A percentile compares a stretch with the other conserved stretches of the same genome.
These are phyloP conservation scores for Echinops telfairi DNA, from an alignment of 2,113 vertebrate genomes.

Conservation along the genomic window DNA sequence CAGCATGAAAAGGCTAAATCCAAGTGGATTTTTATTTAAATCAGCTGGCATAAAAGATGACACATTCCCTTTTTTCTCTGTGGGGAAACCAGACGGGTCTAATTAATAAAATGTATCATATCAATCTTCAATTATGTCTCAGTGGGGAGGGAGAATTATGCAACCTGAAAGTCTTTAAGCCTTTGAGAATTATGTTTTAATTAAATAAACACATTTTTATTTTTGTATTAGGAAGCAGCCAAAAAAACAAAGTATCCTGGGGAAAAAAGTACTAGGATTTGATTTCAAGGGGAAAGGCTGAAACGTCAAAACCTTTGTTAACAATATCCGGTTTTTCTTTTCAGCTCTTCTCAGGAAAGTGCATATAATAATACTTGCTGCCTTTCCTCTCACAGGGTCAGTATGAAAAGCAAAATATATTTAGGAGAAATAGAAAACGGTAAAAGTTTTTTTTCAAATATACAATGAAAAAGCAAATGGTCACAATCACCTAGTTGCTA, in stretches of 20 bases:
- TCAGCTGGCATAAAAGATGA: conserved; percentile 74
- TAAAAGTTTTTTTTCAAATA: not conserved
- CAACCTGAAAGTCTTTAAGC: conserved; percentile 67
- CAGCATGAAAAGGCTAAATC: conserved; percentile 65
- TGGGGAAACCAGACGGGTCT: conserved; percentile 79
- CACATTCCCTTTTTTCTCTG: conserved; percentile 77
- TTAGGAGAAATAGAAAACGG: conserved; percentile 13
- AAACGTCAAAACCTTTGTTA: conserved; percentile 13
- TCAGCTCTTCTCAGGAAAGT: not conserved
- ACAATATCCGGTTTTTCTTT: not conserved
- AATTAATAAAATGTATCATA: conserved; percentile 84
- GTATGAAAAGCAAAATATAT: not conserved
- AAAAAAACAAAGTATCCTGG: conserved; percentile 51
- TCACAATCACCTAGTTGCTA: conserved; percentile 22
- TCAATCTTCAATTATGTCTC: conserved; percentile 82
- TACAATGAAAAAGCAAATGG: conserved; percentile 24
- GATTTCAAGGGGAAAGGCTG: conserved; percentile 34
- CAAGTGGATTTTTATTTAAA: conserved; percentile 80
- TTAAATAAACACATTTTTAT: conserved; percentile 77
- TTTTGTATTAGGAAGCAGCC: conserved; percentile 68
- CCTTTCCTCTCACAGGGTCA: not conserved
- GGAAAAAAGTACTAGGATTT: not conserved
- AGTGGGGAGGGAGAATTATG: conserved; percentile 72
- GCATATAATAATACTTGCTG: not conserved
- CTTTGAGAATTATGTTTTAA: conserved; percentile 76